phyloP scores from a whole-genome alignment of 2,797 vertebrate genomes.

The Heliangelus exortis region DNA sequence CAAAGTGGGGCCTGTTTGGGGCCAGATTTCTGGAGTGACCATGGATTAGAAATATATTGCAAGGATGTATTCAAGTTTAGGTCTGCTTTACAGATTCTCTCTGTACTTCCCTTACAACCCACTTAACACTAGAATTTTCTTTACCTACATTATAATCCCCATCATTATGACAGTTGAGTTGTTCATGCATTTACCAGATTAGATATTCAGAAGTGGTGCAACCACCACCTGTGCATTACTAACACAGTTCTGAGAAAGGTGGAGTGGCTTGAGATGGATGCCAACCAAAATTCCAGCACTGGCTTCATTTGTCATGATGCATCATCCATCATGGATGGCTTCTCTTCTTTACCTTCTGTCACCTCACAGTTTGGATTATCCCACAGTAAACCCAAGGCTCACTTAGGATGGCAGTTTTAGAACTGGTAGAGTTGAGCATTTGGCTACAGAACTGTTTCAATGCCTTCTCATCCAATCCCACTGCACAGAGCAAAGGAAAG shows the following conservation, averaged over 20 bases:
- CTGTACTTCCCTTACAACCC: not conserved
- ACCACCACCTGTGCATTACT: not conserved
- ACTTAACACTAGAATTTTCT: not conserved
- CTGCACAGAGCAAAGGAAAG: not conserved
- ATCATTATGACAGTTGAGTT: not conserved
- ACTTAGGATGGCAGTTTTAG: not conserved
- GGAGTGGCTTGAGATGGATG: not conserved
- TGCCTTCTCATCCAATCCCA: not conserved
- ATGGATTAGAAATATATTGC: not conserved
- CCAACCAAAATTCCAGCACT: conserved; percentile 22
- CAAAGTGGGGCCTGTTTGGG: not conserved
- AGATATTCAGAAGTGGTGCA: not conserved
- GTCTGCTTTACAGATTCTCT: not conserved
- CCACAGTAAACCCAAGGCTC: not conserved
- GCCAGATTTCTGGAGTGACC: not conserved
- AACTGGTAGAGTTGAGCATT: not conserved
- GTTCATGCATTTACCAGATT: not conserved
- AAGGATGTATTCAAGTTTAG: not conserved
- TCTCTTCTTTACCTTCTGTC: not conserved
- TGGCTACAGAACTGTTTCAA: not conserved
- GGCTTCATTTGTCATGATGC: not conserved
- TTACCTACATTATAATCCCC: not conserved
- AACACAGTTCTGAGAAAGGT: not conserved
- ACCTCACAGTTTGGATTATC: not conserved
- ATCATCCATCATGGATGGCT: not conserved